Percentiles rank a stretch among this genome's conserved stretches.
Evolutionary conservation across 2,888 invertebrate genomes (phyloP).

Genomic region (Acleris holmiana): DNA sequence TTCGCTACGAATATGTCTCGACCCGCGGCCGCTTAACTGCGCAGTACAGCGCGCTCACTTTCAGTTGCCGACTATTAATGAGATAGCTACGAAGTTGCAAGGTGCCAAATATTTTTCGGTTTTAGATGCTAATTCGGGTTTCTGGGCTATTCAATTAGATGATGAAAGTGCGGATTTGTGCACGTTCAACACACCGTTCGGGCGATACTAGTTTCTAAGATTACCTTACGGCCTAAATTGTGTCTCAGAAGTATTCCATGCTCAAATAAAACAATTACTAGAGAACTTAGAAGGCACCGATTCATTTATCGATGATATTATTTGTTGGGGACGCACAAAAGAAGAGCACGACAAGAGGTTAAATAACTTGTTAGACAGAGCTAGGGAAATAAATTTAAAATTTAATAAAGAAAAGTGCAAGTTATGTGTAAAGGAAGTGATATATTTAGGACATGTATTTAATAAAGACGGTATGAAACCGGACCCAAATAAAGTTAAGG

Average conservation of each 20-base stretch:
- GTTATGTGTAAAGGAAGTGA: constrained; percentile 9
- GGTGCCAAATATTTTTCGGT: constrained; percentile 21
- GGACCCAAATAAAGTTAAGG: constrained; percentile 5
- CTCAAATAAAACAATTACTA: constrained; percentile 1
- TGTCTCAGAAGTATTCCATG: constrained; percentile 1
- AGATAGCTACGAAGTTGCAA: constrained; percentile 15
- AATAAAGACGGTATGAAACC: constrained; percentile 23
- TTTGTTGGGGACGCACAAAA: constrained; percentile 9
- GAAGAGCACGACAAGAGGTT: background rate
- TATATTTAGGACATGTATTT: constrained; percentile 20
- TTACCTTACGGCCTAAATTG: background rate
- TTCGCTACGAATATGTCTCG: constrained; percentile 22
- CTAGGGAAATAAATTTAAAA: constrained; percentile 11
- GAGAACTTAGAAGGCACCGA: constrained; percentile 17
- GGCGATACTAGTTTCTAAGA: background rate
- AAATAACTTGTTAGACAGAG: constrained; percentile 1
- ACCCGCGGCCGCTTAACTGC: constrained; percentile 26
- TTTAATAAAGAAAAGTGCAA: constrained; percentile 30
- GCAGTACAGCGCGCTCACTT: constrained; percentile 13
- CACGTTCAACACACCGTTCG: background rate
- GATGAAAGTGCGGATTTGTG: background rate
- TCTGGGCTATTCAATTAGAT: background rate
- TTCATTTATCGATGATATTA: constrained; percentile 23
- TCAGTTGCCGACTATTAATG: constrained; percentile 14
- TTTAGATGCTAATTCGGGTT: background rate